Evolutionary conservation across 2,888 invertebrate genomes (phyloP).

Genomic region (Philereme transversata): DNA sequence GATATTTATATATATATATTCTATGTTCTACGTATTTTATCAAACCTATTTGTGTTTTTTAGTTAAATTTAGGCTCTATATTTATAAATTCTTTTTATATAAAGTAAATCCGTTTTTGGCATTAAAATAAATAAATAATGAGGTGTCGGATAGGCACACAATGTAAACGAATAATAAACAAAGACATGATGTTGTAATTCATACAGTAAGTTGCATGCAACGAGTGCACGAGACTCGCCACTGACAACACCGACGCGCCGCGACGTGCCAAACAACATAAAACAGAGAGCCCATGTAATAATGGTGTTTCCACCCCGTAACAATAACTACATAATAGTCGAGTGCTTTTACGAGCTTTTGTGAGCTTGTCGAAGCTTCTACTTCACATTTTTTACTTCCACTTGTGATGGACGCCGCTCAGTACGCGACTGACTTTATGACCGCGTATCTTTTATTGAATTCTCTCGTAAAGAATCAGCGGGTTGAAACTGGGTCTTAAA

Average conservation of each 20-base stretch:
- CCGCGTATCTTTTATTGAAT: conserved; percentile 76
- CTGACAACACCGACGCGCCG: conserved; percentile 51
- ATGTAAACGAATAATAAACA: neutral
- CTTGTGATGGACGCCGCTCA: conserved; percentile 69
- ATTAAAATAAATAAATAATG: too few relatives aligned
- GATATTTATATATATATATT: too few relatives aligned
- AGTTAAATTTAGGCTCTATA: too few relatives aligned
- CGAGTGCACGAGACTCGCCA: conserved; percentile 21
- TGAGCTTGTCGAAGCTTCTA: conserved; percentile 80
- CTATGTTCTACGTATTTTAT: too few relatives aligned
- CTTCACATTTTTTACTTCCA: conserved; percentile 65
- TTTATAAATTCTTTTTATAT: too few relatives aligned
- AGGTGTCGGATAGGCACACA: too few relatives aligned
- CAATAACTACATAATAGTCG: conserved; percentile 84
- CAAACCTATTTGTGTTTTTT: too few relatives aligned
- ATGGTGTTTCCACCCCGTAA: conserved; percentile 83
- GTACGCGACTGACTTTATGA: conserved; percentile 66
- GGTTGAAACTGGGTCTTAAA: conserved; percentile 55
- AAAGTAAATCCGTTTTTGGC: too few relatives aligned
- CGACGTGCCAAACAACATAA: conserved; percentile 75
- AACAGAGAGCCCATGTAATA: conserved; percentile 75
- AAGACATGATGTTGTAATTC: neutral
- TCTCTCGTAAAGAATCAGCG: conserved; percentile 61
- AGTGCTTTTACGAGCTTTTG: conserved; percentile 84
- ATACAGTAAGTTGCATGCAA: conserved; percentile 7